phyloP scores from a whole-genome alignment of 2,797 vertebrate species.

The Galagoides demidoff region DNA sequence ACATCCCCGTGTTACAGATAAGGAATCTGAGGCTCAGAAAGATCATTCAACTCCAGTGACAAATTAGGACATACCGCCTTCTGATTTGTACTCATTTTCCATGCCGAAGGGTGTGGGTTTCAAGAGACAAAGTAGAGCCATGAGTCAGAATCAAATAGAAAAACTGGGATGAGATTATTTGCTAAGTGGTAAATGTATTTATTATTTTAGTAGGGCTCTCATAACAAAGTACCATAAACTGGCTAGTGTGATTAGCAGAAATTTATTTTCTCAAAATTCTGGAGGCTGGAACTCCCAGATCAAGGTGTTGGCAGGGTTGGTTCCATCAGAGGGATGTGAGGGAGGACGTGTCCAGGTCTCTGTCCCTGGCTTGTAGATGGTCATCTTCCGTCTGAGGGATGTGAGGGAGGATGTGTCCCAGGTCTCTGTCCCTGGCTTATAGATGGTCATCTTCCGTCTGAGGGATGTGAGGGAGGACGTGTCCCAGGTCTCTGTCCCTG shows the following conservation, averaged over 20 bases:
- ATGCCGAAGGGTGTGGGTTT: background rate
- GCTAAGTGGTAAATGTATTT: background rate
- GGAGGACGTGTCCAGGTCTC: no score
- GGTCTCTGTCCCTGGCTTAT: no score
- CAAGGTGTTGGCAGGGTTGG: background rate
- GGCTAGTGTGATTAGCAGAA: background rate
- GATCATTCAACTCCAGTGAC: background rate
- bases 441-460: no score
- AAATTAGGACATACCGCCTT: background rate
- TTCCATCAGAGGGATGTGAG: background rate
- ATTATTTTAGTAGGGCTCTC: background rate
- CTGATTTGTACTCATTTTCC: background rate
- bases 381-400: no score
- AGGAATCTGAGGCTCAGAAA: conserved; percentile 8
- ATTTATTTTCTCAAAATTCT: background rate
- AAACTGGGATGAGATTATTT: background rate
- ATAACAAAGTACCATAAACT: background rate
- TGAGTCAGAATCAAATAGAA: conserved; percentile 9
- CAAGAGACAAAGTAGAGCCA: background rate
- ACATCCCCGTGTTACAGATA: background rate
- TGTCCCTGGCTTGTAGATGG: no score
- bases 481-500: no score
- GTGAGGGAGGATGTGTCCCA: no score
- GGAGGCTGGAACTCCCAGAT: background rate
- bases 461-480: no score